Base-by-base conservation (phyloP, 2,888 invertebrate species). In the Trichopoda pennipes region DNA sequence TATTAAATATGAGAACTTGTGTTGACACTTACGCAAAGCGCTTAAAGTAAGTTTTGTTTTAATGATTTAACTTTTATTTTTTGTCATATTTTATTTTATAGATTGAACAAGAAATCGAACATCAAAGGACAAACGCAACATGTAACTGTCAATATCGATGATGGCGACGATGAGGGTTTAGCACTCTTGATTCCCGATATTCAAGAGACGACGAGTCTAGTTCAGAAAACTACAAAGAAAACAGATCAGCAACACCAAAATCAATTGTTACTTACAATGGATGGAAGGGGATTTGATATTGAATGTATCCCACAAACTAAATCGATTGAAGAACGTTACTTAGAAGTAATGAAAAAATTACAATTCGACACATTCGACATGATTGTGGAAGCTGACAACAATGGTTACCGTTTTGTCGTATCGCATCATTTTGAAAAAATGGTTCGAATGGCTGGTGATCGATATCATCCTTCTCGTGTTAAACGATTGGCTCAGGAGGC, bases 401-500 rank as follows among this genome's bases (percentile, higher is more conserved):
- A 93, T 85, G 95, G 95, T 69, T 95, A 94, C 89, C 94, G 95
- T 85, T 98, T 98, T 92, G 94, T 95, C 10, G 94, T 98, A 83
- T 94, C 97, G 23, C 97, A 98, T 92, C 96, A 97, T 92, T 97
- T 96, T 91, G 97, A 97, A 91, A 95, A 95, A 84, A 95, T 95
- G 86, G 96, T 97, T 87, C 94, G 96, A 85, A 94, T 96, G 79
- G 96, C 96, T 0, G 96, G 97, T 75, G 96, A 97, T 88, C 94
- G 96, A 72, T 95, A 95, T 82, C 96, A 96, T 91, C 96, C 97
- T 1, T 94, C 96, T 47, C 93, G 98, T 84, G 96, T 97, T 86
- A 97, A 98, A 91, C 94, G 98, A 21, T 93, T 98, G 72, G 98
- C 98, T 70, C 98, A 98, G 92, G 98, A 98, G 92, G 96, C 97